Evolutionary conservation across 2,113 vertebrate species (phyloP).

Genomic region (Phaethornis superciliosus): DNA sequence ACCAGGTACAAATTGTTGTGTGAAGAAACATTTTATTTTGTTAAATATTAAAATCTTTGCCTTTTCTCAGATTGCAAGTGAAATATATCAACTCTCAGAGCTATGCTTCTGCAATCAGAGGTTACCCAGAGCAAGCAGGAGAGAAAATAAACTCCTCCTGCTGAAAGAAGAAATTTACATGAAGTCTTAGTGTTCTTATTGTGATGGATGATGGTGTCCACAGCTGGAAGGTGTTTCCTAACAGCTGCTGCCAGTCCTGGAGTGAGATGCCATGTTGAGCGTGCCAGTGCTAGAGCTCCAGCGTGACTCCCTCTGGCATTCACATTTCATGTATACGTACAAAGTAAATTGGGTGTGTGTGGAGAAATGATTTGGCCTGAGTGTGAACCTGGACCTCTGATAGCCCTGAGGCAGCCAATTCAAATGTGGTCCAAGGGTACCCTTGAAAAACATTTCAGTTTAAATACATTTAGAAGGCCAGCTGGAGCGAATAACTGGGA

Average conservation of each 20-base stretch:
- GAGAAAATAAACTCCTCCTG: neutral
- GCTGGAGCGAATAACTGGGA: neutral
- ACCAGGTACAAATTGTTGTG: neutral
- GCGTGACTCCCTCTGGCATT: neutral
- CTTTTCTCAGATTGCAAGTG: neutral
- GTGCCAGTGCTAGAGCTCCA: neutral
- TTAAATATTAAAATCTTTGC: neutral
- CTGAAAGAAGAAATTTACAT: neutral
- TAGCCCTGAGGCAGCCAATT: neutral
- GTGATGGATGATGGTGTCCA: neutral
- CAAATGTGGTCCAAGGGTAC: neutral
- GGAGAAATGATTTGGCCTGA: neutral
- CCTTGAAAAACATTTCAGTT: neutral
- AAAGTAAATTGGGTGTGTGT: neutral
- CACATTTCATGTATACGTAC: neutral
- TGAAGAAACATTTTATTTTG: neutral
- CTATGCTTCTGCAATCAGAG: neutral
- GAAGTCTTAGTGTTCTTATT: neutral
- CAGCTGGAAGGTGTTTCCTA: neutral
- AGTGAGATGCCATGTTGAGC: neutral
- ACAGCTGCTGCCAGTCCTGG: neutral
- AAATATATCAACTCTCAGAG: neutral
- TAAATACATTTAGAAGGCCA: neutral
- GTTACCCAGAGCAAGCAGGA: neutral
- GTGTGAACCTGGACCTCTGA: neutral